A percentile compares a stretch with the other conserved stretches of the same genome.
Evolutionary conservation across 2,888 invertebrate species (phyloP).

Genomic region (Dione vanillae): DNA sequence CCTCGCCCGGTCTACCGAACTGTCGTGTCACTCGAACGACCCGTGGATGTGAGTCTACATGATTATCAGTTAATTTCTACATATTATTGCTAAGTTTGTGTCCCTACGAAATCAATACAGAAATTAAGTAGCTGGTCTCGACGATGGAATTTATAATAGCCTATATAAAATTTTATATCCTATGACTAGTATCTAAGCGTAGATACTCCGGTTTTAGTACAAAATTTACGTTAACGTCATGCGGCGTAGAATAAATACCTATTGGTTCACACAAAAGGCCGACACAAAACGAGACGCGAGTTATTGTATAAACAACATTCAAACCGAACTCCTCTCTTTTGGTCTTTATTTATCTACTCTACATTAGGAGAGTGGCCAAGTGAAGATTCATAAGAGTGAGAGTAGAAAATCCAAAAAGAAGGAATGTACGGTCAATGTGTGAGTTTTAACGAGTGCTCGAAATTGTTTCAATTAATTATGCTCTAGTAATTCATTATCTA

Average conservation of each 20-base stretch:
- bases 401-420: slow-evolving; percentile 76
- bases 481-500: slow-evolving; percentile 82
- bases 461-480: slow-evolving; percentile 81
- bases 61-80: slow-evolving; percentile 63
- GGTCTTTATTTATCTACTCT: slow-evolving; percentile 79
- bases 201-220: slow-evolving; percentile 43
- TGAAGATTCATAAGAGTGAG: slow-evolving; percentile 73
- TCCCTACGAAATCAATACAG: slow-evolving; percentile 59
- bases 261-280: slow-evolving; percentile 40
- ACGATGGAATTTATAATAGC: slow-evolving; percentile 44
- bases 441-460: slow-evolving; percentile 83
- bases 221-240: slow-evolving; percentile 45
- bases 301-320: slow-evolving; percentile 58
- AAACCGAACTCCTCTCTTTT: slow-evolving; percentile 73
- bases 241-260: slow-evolving; percentile 34
- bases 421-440: slow-evolving; percentile 81
- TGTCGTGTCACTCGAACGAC: slow-evolving; percentile 34
- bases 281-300: slow-evolving; percentile 44
- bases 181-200: slow-evolving; percentile 44
- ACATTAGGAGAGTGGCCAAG: slow-evolving; percentile 72
- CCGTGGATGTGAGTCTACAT: slow-evolving; percentile 60
- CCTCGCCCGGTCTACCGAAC: slow-evolving; percentile 42
- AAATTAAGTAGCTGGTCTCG: slow-evolving; percentile 46
- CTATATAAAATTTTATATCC: slow-evolving; percentile 44
- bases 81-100: slow-evolving; percentile 70